These are phyloP conservation scores for Pegoplata infirma DNA, from an alignment of 2,888 invertebrate genomes.

Conservation along the genomic window DNA sequence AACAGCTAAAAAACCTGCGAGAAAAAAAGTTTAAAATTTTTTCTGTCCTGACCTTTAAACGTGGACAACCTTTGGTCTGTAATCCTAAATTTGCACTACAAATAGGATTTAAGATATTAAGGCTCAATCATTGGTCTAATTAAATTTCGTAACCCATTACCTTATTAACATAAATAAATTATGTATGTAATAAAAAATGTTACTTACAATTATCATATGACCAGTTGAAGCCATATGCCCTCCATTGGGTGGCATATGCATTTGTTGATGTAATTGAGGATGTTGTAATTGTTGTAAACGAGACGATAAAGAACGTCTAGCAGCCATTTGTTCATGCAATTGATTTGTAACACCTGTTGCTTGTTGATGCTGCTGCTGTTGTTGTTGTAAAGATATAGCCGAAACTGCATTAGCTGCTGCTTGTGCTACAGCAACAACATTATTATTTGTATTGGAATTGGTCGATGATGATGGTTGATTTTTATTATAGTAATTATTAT, in stretches of 20 bases:
- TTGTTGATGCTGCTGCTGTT: slow-evolving; percentile 21
- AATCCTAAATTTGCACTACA: too few relatives aligned
- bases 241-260: slow-evolving; percentile 51
- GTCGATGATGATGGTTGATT: slow-evolving; percentile 22
- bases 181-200: too few relatives aligned
- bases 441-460: slow-evolving; percentile 49
- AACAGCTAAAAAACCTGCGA: too few relatives aligned
- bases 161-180: too few relatives aligned
- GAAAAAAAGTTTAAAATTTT: too few relatives aligned
- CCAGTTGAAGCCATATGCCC: slow-evolving; percentile 48
- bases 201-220: slow-evolving; percentile 58
- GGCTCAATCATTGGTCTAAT: too few relatives aligned
- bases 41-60: too few relatives aligned
- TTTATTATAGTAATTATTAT: slow-evolving; percentile 61
- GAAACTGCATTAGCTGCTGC: slow-evolving; percentile 51
- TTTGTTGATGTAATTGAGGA: slow-evolving; percentile 59
- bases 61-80: too few relatives aligned
- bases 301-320: slow-evolving; percentile 68
- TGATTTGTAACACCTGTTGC: slow-evolving; percentile 51
- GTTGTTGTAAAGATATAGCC: too few relatives aligned
- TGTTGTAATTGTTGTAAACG: slow-evolving; percentile 70
- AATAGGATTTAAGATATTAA: too few relatives aligned
- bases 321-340: slow-evolving; percentile 68
- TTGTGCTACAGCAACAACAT: slow-evolving; percentile 47
- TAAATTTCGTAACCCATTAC: too few relatives aligned